A percentile compares a stretch with the other conserved stretches of the same genome.
These are phyloP conservation scores for Prionailurus viverrinus DNA, from an alignment of 2,113 vertebrate species.

Conservation along the genomic window DNA sequence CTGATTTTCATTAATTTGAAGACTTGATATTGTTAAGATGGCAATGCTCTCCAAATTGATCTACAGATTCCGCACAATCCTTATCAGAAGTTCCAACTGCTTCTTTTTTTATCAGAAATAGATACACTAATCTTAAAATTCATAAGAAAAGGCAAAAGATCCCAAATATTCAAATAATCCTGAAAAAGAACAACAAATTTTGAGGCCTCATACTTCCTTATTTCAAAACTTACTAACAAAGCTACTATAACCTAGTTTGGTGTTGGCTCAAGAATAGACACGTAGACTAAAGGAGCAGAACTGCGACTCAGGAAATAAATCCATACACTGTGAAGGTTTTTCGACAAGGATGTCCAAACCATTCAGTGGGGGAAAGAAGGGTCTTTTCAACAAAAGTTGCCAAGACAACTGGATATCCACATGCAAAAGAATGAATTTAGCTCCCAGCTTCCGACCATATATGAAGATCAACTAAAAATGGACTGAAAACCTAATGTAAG, in stretches of 20 bases:
- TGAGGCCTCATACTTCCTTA: background rate
- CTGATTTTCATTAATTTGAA: background rate
- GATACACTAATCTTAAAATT: background rate
- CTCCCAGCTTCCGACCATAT: background rate
- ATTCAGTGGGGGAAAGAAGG: background rate
- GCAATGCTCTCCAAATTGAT: background rate
- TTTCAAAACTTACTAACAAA: background rate
- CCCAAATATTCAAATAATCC: background rate
- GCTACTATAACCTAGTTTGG: background rate
- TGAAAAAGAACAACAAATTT: background rate
- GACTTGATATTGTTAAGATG: background rate
- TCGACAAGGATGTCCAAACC: background rate
- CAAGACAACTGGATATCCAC: background rate
- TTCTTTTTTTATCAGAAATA: background rate
- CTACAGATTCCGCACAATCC: background rate
- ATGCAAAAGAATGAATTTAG: background rate
- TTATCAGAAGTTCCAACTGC: background rate
- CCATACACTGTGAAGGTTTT: background rate
- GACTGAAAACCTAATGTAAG: background rate
- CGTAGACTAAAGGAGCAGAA: background rate
- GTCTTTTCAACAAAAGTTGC: background rate
- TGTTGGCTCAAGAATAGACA: background rate
- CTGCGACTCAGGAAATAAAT: background rate
- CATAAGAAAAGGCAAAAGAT: background rate
- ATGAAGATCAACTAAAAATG: background rate